Percentiles rank a stretch among this genome's conserved stretches.
Conservation (phyloP, 2,797 vertebrate species). For the Halcyon chelicuti region DNA sequence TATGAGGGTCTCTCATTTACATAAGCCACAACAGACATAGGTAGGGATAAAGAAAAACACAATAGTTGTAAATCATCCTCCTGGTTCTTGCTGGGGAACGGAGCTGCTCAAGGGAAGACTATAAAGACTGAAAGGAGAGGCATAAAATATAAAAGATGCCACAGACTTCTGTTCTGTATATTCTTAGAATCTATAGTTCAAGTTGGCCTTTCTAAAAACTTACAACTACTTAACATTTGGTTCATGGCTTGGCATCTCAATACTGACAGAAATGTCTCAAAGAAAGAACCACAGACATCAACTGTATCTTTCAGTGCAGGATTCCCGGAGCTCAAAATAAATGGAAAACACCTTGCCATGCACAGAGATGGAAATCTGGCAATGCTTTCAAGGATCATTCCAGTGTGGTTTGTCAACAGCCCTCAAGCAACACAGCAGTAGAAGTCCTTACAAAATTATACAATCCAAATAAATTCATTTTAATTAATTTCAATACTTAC, state of each 20-base stretch:
- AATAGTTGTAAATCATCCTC: background rate
- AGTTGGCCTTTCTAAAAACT: background rate
- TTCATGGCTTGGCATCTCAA: background rate
- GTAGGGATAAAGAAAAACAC: background rate
- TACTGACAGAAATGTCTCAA: background rate
- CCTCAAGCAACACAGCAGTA: background rate
- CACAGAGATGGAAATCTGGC: background rate
- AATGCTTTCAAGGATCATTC: background rate
- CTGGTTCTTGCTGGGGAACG: background rate
- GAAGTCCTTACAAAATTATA: background rate
- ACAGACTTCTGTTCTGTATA: background rate
- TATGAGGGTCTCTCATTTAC: background rate
- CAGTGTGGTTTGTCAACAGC: background rate
- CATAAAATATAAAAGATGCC: background rate
- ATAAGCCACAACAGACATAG: background rate
- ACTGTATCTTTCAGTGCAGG: background rate
- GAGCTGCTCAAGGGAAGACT: background rate
- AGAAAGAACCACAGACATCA: background rate
- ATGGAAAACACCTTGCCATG: background rate
- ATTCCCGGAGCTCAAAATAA: background rate
- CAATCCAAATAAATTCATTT: background rate
- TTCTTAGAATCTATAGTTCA: background rate
- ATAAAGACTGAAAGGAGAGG: background rate
- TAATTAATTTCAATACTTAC: slow-evolving; percentile 82
- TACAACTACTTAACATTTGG: background rate